These are phyloP conservation scores for Hirtodrosophila trivittata DNA, from an alignment of 2,888 invertebrate species.

Conservation along the genomic window DNA sequence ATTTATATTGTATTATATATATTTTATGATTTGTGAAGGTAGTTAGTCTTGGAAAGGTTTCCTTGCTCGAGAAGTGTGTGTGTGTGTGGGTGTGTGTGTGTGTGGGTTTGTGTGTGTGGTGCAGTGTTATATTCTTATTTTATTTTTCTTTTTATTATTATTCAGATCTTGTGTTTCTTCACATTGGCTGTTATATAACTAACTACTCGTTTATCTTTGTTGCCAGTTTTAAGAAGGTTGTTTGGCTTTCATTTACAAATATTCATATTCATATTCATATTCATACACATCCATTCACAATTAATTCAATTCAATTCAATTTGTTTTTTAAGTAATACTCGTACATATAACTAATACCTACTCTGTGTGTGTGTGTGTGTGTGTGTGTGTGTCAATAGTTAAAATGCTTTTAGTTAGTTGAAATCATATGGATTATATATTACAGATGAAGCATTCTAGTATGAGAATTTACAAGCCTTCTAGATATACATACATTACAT, in stretches of 20 bases:
- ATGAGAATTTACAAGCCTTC: conserved; percentile 75
- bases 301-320: no score
- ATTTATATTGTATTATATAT: conserved; percentile 36
- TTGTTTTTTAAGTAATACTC: no score
- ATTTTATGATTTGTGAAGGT: conserved; percentile 73
- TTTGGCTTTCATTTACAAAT: conserved; percentile 56
- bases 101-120: conserved; percentile 12
- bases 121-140: conserved; percentile 33
- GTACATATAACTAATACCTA: conserved; percentile 46
- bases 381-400: conserved; percentile 50
- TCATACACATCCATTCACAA: conserved; percentile 25
- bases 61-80: conserved; percentile 70
- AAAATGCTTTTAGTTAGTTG: conserved; percentile 57
- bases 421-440: conserved; percentile 67
- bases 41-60: conserved; percentile 76
- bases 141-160: neutral
- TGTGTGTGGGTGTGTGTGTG: neutral
- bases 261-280: conserved; percentile 19
- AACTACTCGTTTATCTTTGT: neutral
- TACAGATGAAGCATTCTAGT: conserved; percentile 71
- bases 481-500: conserved; percentile 39
- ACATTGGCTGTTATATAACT: conserved; percentile 19
- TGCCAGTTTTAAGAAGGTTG: conserved; percentile 21
- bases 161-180: conserved; percentile 23
- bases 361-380: conserved; percentile 33